Base-by-base conservation (phyloP, 2,888 invertebrate species). In the Opisthograptis luteolata region DNA sequence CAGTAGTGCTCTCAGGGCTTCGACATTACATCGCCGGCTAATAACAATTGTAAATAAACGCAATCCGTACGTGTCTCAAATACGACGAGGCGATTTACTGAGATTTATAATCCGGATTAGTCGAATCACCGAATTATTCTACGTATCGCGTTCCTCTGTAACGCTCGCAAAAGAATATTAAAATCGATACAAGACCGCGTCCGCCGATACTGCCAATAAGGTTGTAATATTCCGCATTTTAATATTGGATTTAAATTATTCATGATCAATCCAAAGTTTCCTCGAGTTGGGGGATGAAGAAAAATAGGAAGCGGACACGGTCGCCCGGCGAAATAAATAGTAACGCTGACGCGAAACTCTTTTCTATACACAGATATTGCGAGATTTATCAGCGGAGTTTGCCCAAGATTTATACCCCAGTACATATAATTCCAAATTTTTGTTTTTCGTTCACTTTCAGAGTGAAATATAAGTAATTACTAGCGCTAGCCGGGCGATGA, bases 261-360 rank as follows among this genome's bases (percentile, higher is more conserved):
- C 84, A 86, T 85, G 79, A 81, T 76, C 76, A 83, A 82, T 76
- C 74, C 75, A 70, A 82, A 87, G 79, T 86, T 81, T 70, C 62
- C 68, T 61, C 64, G 62, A 66, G 71, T 71, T 73, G 73, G 54
- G 68, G 40, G 63, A 67, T 72, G 72, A 71, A 79, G 78, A 79
- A 80, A 80, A 77, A 76, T 81, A 81, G 72, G 68, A 60, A 62
- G 64, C 68, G 67, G 69, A 71, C 70, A 63, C 64, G 62, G 68
- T 66, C 65, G 56, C 55, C 51, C 46, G 66, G 65, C 59, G 56
- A 73, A 73, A 79, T 76, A 79, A 78, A 81, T 77, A 78, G 73
- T 68, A 60, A 70, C 63, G 72, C 73, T 73, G 75, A 76, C 78
- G 70, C 63, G 64, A 58, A 74, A 72, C 69, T 70, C 72, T 76